Evolutionary conservation across 2,113 vertebrate genomes (phyloP).

Genomic region (Petrocephalus zakoni): DNA sequence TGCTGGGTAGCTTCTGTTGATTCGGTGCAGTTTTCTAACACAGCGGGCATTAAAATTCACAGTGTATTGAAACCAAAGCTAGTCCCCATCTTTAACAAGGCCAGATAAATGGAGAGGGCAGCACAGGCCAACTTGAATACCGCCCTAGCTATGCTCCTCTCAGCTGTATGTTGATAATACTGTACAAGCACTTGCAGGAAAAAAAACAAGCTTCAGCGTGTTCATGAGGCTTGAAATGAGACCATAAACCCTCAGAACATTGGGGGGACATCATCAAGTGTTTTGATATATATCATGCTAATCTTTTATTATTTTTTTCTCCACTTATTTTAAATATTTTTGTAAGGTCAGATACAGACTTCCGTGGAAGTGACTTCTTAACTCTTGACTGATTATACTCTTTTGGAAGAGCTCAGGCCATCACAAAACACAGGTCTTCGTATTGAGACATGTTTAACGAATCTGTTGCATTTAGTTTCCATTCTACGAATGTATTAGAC

Average conservation of each 20-base stretch:
- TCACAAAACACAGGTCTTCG: background rate
- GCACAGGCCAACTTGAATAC: background rate
- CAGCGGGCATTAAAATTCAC: background rate
- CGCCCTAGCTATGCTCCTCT: background rate
- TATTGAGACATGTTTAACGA: background rate
- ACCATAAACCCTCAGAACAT: background rate
- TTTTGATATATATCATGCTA: constrained; percentile 7
- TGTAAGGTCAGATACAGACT: background rate
- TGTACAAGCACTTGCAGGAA: background rate
- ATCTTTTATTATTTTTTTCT: background rate
- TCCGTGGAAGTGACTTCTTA: background rate
- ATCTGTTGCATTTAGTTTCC: background rate
- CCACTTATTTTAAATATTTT: background rate
- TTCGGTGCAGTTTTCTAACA: background rate
- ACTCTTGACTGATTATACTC: background rate
- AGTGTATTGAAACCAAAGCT: background rate
- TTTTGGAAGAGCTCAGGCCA: background rate
- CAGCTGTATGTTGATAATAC: background rate
- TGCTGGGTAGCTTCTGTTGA: background rate
- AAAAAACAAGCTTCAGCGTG: constrained; percentile 5
- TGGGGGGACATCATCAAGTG: background rate
- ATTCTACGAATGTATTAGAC: background rate
- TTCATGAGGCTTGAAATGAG: constrained; percentile 18
- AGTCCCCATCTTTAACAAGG: background rate
- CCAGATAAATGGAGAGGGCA: background rate